Evolutionary conservation across 2,797 vertebrate genomes (phyloP), one percentile per base, ranked within the genome.

Genomic region (Mallotus villosus): DNA sequence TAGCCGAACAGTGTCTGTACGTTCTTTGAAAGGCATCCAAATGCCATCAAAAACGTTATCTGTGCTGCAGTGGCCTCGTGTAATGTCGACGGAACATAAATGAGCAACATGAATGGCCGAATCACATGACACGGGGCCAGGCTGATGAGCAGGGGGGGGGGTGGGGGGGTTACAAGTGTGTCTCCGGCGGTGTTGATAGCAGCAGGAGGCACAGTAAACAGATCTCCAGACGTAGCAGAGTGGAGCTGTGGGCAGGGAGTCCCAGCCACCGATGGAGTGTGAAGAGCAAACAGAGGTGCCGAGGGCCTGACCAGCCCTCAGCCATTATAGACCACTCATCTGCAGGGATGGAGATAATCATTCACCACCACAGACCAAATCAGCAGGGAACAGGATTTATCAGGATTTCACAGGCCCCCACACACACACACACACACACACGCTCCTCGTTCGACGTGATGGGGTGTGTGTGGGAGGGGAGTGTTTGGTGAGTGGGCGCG

Each of bases 401-500:
- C 59, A 32, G 9, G 51, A 53, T 80, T 49, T 71, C 57, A 63
- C 34, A 16, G 5, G 37, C 14, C 59, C 55, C 41, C 17, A 41
- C 27, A 68, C 49, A 55, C 49, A 67, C 62, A 32, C 46, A 67
- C 46, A 53, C 65, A 67, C 49, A 59, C 51, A 68, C 32, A 24
- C 14, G 41, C 21, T 60, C 32, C 32, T 29, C 19, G 19, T n/a
- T 55, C 19, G 12, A 22, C 32, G 24, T 17, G 19, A 70, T 61
- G 49, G 80, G 72, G 49, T 84, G 85, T 85, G 78, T 82, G 87
- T 89, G 90, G 85, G 88, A 81, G 73, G 53, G 75, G 81, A 87
- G 66, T 83, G 82, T 85, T 82, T 85, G 85, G 77, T 83, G 82
- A 85, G 88, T 83, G 81, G 86, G 87, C 59, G 78, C 83, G 86